Evolutionary conservation across 2,797 vertebrate genomes (phyloP).

Genomic region (Ficedula albicollis): DNA sequence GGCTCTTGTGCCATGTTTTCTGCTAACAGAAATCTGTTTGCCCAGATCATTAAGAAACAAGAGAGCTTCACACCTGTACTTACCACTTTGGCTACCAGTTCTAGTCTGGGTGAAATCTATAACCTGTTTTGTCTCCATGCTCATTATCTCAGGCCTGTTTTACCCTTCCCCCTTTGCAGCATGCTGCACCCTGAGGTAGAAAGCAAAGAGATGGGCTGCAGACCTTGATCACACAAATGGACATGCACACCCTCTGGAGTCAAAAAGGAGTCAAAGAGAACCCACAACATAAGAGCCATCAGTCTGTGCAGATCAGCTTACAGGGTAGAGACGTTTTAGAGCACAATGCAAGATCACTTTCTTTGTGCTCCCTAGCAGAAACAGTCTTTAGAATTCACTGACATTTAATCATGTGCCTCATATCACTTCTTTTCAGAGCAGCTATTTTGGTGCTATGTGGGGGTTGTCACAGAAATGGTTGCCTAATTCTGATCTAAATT

Average conservation of each 20-base stretch:
- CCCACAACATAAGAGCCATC: neutral
- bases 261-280: neutral
- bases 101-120: neutral
- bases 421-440: constrained; percentile 59
- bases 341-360: constrained; percentile 51
- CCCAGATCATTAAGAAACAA: neutral
- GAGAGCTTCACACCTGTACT: neutral
- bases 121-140: neutral
- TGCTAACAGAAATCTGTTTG: neutral
- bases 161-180: neutral
- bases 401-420: constrained; percentile 69
- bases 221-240: neutral
- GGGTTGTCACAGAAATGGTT: constrained; percentile 55
- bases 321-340: constrained; percentile 22
- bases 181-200: fast-evolving
- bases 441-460: constrained; percentile 61
- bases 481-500: constrained; percentile 58
- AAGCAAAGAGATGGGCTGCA: neutral
- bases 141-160: neutral
- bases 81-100: neutral
- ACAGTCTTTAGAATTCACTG: constrained; percentile 65
- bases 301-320: neutral
- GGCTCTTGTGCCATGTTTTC: neutral
- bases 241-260: neutral
- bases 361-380: constrained; percentile 58